Evolutionary conservation across 30 jellyfish, hydroid and myxozoan genomes (phyloP).

Genomic region (Hydractinia echinata): DNA sequence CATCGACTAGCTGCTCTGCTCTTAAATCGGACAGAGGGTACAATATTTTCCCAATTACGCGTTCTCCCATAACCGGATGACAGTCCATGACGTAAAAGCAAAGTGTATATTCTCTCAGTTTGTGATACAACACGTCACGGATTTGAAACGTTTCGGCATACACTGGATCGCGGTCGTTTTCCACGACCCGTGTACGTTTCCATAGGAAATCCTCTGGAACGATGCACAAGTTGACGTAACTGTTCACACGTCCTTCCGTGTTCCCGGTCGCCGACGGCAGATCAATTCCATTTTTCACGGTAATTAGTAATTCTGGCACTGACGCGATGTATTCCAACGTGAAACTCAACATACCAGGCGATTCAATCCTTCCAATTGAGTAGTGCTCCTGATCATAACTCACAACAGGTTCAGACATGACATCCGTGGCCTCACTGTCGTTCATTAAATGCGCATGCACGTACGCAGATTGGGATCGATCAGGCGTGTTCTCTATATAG

Average conservation of each 20-base stretch:
- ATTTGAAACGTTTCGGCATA: conserved; percentile 67
- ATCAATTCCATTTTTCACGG: conserved; percentile 52
- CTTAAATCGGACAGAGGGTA: conserved; percentile 88
- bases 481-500: conserved; percentile 34
- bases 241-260: conserved; percentile 38
- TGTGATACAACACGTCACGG: conserved; percentile 77
- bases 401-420: conserved; percentile 45
- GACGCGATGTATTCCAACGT: conserved; percentile 52
- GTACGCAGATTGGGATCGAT: conserved; percentile 44
- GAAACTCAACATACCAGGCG: conserved; percentile 55
- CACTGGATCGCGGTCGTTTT: conserved; percentile 54
- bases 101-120: conserved; percentile 75
- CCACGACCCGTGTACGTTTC: conserved; percentile 66
- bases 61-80: conserved; percentile 53
- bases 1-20: conserved; percentile 60
- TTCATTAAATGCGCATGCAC: conserved; percentile 17
- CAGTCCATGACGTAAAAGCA: conserved; percentile 78
- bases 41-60: conserved; percentile 71
- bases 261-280: conserved; percentile 35
- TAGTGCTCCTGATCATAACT: conserved; percentile 69
- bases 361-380: conserved; percentile 1
- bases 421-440: conserved; percentile 16
- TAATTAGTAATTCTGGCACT: conserved; percentile 51
- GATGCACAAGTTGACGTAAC: conserved; percentile 74
- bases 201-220: conserved; percentile 94